Percentiles rank a stretch among this genome's conserved stretches.
These are phyloP conservation scores for Clarias magur DNA, from an alignment of 2,113 vertebrate genomes.

Conservation along the genomic window DNA sequence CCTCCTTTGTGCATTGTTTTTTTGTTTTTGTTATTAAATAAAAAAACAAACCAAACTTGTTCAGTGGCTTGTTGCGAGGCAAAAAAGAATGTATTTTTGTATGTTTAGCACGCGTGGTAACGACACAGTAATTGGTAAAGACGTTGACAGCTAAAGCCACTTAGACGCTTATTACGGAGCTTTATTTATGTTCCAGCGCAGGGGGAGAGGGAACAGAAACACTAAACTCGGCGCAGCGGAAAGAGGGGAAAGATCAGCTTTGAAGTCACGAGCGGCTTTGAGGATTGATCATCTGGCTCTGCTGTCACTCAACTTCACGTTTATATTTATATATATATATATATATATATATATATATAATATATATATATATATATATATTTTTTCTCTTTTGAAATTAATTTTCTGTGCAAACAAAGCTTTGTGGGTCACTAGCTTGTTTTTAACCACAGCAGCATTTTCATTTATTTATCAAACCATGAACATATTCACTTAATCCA, in stretches of 20 bases:
- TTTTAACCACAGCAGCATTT: background rate
- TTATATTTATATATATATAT: background rate
- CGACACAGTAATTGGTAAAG: constrained; percentile 78
- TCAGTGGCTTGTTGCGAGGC: constrained; percentile 62
- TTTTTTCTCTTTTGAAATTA: background rate
- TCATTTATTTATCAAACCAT: background rate
- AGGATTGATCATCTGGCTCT: constrained; percentile 75
- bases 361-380: too few relatives aligned
- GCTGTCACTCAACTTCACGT: constrained; percentile 70
- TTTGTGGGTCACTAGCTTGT: background rate
- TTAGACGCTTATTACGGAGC: constrained; percentile 73
- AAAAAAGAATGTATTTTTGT: constrained; percentile 63
- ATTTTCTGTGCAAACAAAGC: background rate
- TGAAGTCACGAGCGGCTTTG: constrained; percentile 70
- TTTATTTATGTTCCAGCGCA: constrained; percentile 78
- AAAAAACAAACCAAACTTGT: constrained; percentile 36
- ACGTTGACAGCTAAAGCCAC: constrained; percentile 80
- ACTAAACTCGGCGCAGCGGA: constrained; percentile 67
- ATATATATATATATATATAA: too few relatives aligned
- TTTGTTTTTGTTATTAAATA: background rate
- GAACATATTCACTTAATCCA: background rate
- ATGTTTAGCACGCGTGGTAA: constrained; percentile 61
- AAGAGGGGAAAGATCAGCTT: constrained; percentile 62
- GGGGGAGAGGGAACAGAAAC: constrained; percentile 73
- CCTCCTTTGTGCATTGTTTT: constrained; percentile 13